Evolutionary conservation across 2,113 vertebrate genomes (phyloP), one percentile per base, ranked within the genome.

Genomic region (Clarias magur): DNA sequence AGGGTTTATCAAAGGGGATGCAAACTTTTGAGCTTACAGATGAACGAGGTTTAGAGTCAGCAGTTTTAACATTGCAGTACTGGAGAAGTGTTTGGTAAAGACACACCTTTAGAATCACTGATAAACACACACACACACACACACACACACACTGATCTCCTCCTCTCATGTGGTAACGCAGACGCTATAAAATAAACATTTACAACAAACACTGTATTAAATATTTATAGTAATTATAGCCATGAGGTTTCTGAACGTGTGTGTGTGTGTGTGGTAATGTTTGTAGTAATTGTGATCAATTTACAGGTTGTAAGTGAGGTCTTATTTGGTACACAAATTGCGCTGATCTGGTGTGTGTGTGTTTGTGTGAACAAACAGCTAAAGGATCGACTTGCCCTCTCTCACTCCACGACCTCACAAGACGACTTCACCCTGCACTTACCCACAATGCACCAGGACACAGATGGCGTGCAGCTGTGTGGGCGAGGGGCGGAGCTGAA

Each of bases 381-480:
- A 85, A 93, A 86, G 88, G 91, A 94, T 15, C 79, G 59, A n/a
- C 57, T 94, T 25, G 0, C 89, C 87, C 91, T 91, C 85, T 90
- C 89, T 12, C 80, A 72, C 23, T 38, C 23, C 76, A 82, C 57
- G 0, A 38, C n/a, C 23, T 65, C 84, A 4, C 76, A 59, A 57
- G 63, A 91, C 42, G 85, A 88, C 68, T 88, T 80, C 85, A 89
- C 82, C 67, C 82, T 91, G 19, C 83, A 62, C 5, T 72, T 91
- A 80, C 89, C 84, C 11, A 85, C 15, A 4, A 67, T 90, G 63
- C 89, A 88, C n/a, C 78, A 89, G 85, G 86, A 89, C 5, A 63
- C 75, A 27, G 76, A 80, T 0, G 90, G 83, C 87, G 53, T 89
- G 65, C 89, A 92, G 86, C 87, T 89, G 88, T 89, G 89, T 38